These are phyloP conservation scores for Tapirus indicus DNA, from an alignment of 2,797 vertebrate genomes.

Conservation along the genomic window DNA sequence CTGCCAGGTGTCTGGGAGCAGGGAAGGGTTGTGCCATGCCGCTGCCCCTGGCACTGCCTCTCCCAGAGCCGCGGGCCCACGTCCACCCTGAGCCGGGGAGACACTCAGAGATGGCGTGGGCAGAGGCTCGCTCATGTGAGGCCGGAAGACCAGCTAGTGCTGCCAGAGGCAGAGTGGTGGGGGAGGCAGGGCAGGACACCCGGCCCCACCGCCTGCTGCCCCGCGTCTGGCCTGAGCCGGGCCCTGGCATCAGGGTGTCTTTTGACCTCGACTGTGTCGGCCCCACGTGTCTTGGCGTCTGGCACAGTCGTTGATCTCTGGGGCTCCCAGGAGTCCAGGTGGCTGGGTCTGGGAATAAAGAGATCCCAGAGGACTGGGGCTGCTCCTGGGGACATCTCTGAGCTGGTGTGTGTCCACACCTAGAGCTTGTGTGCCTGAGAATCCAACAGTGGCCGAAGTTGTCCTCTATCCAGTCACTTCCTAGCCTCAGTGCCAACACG, in stretches of 20 bases:
- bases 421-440: background rate
- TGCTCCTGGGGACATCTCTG: background rate
- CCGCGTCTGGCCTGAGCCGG: background rate
- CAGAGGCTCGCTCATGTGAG: background rate
- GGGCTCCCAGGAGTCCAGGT: background rate
- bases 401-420: background rate
- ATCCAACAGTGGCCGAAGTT: background rate
- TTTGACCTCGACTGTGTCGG: accelerated
- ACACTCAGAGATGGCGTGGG: background rate
- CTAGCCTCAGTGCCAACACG: background rate
- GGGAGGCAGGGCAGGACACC: accelerated
- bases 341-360: background rate
- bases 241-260: background rate
- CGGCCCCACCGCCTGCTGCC: background rate
- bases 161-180: accelerated
- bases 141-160: background rate
- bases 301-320: background rate
- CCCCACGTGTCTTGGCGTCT: background rate
- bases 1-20: background rate
- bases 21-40: accelerated
- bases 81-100: background rate
- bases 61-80: accelerated
- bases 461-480: background rate
- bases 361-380: background rate
- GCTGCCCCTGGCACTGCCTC: background rate